Evolutionary conservation across 2,797 vertebrate genomes (phyloP), one percentile per base, ranked within the genome.

Genomic region (Iguana delicatissima): DNA sequence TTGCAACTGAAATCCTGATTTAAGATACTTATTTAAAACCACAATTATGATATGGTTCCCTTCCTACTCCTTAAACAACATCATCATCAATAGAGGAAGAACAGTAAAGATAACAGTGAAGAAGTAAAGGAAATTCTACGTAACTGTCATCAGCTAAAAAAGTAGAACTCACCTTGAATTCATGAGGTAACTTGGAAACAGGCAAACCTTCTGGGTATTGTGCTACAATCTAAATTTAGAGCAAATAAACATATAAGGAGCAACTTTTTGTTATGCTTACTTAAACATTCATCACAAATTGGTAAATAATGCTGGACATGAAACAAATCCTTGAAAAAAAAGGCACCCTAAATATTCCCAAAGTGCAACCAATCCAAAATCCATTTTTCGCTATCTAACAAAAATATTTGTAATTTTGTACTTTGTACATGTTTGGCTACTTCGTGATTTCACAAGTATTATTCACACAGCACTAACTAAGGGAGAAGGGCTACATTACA

Each of bases 131-230:
- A 50, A 85, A 64, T 13, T 24, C 50, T 69, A 22, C 10, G 20
- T 72, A 80, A 18, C 80, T 24, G 14, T 50, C 14, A 24, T 20
- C 22, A 91, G 10, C 24, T 80, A 57, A 52, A n/a, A 22, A 55
- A 89, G 46, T 9, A 80, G 59, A 3, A 91, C 92, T 95, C 97
- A 99, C 98, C 98, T 98, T 98, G 96, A 98, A 99, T 89, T 98
- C 97, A 42, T 89, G 73, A 64, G 98, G 98, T 18, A 99, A 95
- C 84, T 97, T 96, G 9, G 98, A 98, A 87, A 98, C 95, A 4
- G 97, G 96, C 79, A 99, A 94, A 87, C 98, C 98, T 52, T 96
- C 96, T 16, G 94, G 95, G 86, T 93, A 96, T 90, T 97, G 96
- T 85, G 96, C 92, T 3, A 98, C 94, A 92, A 97, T 94, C 97